Evolutionary conservation across 2,113 vertebrate species (phyloP).

Genomic region (Panthera leo): DNA sequence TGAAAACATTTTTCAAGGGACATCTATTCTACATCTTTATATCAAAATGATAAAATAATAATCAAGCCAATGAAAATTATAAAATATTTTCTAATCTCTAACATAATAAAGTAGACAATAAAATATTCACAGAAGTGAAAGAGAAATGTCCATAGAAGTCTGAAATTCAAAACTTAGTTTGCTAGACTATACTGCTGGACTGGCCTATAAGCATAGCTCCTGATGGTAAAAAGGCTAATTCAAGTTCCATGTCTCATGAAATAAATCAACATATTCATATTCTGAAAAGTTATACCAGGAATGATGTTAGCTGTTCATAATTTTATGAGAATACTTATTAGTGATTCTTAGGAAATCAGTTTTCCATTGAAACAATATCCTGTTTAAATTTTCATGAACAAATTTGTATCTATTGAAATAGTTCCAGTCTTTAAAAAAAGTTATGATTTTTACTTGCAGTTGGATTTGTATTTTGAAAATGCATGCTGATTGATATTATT

Average conservation of each 20-base stretch:
- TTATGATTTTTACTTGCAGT: slow-evolving; percentile 75
- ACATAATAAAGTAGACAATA: slow-evolving; percentile 1
- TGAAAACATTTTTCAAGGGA: background rate
- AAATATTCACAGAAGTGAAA: slow-evolving; percentile 52
- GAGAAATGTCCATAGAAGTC: slow-evolving; percentile 60
- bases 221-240: slow-evolving; percentile 77
- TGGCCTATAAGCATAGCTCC: slow-evolving; percentile 70
- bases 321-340: slow-evolving; percentile 72
- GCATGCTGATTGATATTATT: slow-evolving; percentile 76
- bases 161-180: slow-evolving; percentile 76
- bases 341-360: slow-evolving; percentile 65
- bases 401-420: slow-evolving; percentile 82
- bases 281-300: slow-evolving; percentile 76
- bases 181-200: background rate
- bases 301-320: slow-evolving; percentile 74
- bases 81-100: slow-evolving; percentile 17
- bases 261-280: slow-evolving; percentile 80
- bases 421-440: slow-evolving; percentile 64
- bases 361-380: slow-evolving; percentile 80
- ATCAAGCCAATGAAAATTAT: background rate
- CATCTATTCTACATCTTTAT: background rate
- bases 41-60: background rate
- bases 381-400: slow-evolving; percentile 79
- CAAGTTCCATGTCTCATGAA: slow-evolving; percentile 70
- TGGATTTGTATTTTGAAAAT: slow-evolving; percentile 79